Evolutionary conservation across 2,888 invertebrate species (phyloP).

Genomic region (Axea sp.): DNA sequence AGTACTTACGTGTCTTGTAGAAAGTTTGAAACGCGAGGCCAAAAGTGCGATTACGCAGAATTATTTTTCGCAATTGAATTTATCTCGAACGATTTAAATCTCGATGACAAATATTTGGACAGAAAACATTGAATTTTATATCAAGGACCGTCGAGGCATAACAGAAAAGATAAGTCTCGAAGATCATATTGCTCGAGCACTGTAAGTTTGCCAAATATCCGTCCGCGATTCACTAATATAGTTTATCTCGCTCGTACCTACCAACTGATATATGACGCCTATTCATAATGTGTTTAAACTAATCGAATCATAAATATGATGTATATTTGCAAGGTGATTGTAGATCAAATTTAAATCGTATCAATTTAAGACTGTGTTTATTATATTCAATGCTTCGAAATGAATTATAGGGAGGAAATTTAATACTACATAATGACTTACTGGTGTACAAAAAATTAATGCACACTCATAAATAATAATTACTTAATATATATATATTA

Average conservation of each 20-base stretch:
- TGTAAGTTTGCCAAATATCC: slow-evolving; percentile 55
- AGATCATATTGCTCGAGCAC: slow-evolving; percentile 43
- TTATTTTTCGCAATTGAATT: slow-evolving; percentile 27
- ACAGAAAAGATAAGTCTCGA: slow-evolving; percentile 59
- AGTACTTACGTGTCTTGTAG: background rate
- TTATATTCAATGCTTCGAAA: too few species aligned
- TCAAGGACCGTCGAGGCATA: slow-evolving; percentile 49
- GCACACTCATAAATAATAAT: too few species aligned
- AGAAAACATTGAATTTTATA: slow-evolving; percentile 53
- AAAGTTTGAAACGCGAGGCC: background rate
- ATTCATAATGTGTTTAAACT: slow-evolving; percentile 53
- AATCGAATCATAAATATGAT: slow-evolving; percentile 32
- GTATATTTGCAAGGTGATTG: background rate
- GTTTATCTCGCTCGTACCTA: slow-evolving; percentile 51
- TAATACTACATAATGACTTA: too few species aligned
- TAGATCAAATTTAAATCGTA: slow-evolving; percentile 11
- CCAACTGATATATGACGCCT: slow-evolving; percentile 48
- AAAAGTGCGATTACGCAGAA: slow-evolving; percentile 7
- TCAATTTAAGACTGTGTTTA: background rate
- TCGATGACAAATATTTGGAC: slow-evolving; percentile 50
- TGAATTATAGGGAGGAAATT: too few species aligned
- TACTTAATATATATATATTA: too few species aligned
- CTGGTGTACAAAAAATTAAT: too few species aligned
- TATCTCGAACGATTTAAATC: slow-evolving; percentile 33
- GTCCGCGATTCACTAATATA: slow-evolving; percentile 49